Evolutionary conservation across 2,113 vertebrate genomes (phyloP).

Genomic region (Halichoerus grypus): DNA sequence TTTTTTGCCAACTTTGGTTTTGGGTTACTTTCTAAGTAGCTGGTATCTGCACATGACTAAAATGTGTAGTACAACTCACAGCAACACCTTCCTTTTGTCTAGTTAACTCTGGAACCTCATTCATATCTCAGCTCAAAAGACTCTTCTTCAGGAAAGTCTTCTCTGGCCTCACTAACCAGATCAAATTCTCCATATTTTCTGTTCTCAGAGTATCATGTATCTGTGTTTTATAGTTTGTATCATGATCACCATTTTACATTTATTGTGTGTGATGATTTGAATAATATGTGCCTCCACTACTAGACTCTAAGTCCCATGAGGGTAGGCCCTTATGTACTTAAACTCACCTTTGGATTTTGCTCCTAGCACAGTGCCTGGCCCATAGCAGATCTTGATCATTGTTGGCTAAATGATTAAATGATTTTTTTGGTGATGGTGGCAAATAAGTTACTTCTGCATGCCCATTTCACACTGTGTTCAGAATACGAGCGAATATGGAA

Average conservation of each 20-base stretch:
- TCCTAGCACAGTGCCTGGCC: not conserved
- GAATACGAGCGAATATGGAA: not conserved
- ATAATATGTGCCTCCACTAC: not conserved
- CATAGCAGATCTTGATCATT: not conserved
- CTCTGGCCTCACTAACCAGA: not conserved
- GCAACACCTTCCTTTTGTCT: not conserved
- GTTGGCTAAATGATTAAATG: not conserved
- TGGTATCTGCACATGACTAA: not conserved
- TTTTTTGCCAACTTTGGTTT: not conserved
- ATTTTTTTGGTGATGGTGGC: not conserved
- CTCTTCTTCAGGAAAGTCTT: not conserved
- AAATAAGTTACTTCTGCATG: not conserved
- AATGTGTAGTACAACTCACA: not conserved
- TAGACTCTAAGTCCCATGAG: not conserved
- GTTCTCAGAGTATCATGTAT: not conserved
- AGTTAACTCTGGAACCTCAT: not conserved
- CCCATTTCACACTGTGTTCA: not conserved
- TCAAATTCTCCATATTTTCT: not conserved
- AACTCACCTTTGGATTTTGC: not conserved
- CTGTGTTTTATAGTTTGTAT: not conserved
- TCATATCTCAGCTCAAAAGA: not conserved
- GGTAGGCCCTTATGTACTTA: not conserved
- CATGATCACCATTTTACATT: not conserved
- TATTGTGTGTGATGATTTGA: not conserved
- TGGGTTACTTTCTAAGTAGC: conserved; percentile 11